A percentile compares a stretch with the other conserved stretches of the same genome.
Evolutionary conservation across 2,888 invertebrate genomes (phyloP).

Genomic region (Orthosia incerta): DNA sequence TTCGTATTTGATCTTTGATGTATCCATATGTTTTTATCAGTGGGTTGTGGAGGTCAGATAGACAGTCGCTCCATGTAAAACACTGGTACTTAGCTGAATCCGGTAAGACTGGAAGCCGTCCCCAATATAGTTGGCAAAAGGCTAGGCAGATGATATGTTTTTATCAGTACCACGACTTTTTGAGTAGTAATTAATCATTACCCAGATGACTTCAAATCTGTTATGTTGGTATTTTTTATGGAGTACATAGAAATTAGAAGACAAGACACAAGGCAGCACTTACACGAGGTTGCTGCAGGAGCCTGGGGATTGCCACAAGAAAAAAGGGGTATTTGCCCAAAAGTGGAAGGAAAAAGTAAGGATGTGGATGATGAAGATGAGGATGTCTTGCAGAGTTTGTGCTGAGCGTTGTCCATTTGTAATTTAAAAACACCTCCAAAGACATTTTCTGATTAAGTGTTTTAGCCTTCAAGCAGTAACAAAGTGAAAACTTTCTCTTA

Average conservation of each 20-base stretch:
- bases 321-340: not conserved
- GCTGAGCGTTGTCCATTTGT: not conserved
- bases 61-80: too few species aligned
- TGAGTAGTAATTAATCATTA: not conserved
- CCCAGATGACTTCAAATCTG: not conserved
- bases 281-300: not conserved
- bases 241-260: too few species aligned
- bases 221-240: too few species aligned
- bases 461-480: slow-evolving; percentile 18
- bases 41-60: too few species aligned
- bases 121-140: too few species aligned
- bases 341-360: not conserved
- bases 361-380: not conserved
- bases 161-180: not conserved
- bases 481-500: slow-evolving; percentile 31
- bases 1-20: not conserved
- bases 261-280: not conserved
- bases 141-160: not conserved
- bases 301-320: not conserved
- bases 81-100: too few species aligned
- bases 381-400: not conserved
- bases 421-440: not conserved
- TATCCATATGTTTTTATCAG: too few species aligned
- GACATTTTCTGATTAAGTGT: not conserved
- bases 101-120: too few species aligned